Evolutionary conservation across 1,140 invertebrate genomes (phyloP), one percentile per base, ranked within the genome.

Genomic region (Brachionus rotundiformis): DNA sequence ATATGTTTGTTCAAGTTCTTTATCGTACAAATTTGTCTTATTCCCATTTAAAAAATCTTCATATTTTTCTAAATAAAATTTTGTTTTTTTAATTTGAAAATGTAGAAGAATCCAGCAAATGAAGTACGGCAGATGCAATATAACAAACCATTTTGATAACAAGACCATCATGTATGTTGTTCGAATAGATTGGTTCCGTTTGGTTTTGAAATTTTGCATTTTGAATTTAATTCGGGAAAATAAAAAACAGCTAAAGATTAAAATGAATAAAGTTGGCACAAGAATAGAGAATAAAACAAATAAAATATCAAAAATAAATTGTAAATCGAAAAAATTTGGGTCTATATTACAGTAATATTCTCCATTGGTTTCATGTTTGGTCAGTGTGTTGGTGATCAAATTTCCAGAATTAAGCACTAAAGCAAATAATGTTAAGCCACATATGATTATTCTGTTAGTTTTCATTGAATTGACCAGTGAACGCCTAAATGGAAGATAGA

Each of bases 251-350:
- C 68, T 73, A n/a, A 73, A 73, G 23, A 73, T 11, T 10, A 73
- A 44, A 25, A 73, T 73, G 39, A 73, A 73, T 3, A 73, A 23
- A 19, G 68, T 73, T 41, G 68, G 68, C 19, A 73, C n/a, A 3
- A 73, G 44, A 41, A 73, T 41, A 10, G 68, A 73, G 25, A 73
- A 73, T 8, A 44, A 44, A 23, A 73, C 68, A 27, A 73, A 73
- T 73, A 73, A 16, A 47, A 73, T 25, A 73, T 73, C 68, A 44
- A 73, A 73, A 41, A 41, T 41, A 44, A 73, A 41, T 73, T 73
- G 68, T 73, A 73, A 73, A 23, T 13, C 11, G 11, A 44, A 19
- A 41, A 25, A 73, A 1, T 73, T 23, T 23, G 33, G 33, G 8
- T 25, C 44, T 41, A 73, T 73, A 73, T 44, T 73, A 7, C 68